These are phyloP conservation scores for Lasioglossum zephyrum DNA, from an alignment of 2,888 invertebrate genomes.

Conservation along the genomic window DNA sequence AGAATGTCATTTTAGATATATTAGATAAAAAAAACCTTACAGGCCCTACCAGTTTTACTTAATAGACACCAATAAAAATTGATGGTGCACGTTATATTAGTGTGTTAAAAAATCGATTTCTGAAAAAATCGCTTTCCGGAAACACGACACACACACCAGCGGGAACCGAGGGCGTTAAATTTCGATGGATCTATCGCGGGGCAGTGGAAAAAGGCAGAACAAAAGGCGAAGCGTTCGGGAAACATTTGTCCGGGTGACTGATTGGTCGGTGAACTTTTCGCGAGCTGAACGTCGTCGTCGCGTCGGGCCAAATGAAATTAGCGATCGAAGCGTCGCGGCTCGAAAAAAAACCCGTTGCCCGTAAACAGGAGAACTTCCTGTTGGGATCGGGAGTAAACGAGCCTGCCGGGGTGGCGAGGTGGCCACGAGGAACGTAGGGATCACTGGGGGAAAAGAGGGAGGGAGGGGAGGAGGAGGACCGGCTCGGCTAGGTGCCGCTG, in stretches of 20 bases:
- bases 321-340: conserved; percentile 63
- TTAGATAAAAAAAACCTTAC: too few relatives aligned
- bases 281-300: conserved; percentile 43
- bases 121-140: neutral
- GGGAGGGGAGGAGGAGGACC: conserved; percentile 22
- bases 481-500: conserved; percentile 51
- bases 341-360: conserved; percentile 44
- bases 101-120: neutral
- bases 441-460: conserved; percentile 35
- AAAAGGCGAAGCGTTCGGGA: conserved; percentile 9
- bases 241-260: conserved; percentile 40
- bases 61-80: too few relatives aligned
- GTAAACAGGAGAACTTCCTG: conserved; percentile 70
- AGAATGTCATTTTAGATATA: too few relatives aligned
- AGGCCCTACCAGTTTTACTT: too few relatives aligned
- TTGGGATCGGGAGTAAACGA: conserved; percentile 64
- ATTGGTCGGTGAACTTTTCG: conserved; percentile 49
- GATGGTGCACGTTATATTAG: too few relatives aligned
- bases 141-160: neutral
- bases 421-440: neutral
- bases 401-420: conserved; percentile 23
- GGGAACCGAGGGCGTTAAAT: neutral
- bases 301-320: conserved; percentile 65
- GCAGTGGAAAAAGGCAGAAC: neutral
- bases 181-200: neutral